phyloP scores from a whole-genome alignment of 2,113 vertebrate genomes.

The Mesembrinibis cayennensis region DNA sequence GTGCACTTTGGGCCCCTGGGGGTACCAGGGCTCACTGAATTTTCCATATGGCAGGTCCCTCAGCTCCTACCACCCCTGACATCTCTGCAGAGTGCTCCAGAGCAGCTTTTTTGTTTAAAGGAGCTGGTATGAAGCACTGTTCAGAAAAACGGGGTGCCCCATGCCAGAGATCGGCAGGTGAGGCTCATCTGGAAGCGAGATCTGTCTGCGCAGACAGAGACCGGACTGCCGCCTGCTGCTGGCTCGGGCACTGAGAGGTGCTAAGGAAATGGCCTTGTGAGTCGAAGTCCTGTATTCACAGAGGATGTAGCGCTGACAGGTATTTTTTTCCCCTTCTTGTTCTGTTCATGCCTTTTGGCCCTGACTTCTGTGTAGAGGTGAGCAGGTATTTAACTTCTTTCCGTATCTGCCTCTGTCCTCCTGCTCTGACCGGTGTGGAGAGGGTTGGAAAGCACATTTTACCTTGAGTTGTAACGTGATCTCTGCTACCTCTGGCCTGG shows the following conservation, averaged over 20 bases:
- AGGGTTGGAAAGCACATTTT: not conserved
- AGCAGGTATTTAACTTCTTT: not conserved
- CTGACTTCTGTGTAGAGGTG: not conserved
- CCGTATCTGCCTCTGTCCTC: not conserved
- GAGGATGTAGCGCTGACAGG: not conserved
- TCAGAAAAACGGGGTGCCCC: not conserved
- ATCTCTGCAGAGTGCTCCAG: not conserved
- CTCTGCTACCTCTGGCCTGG: not conserved
- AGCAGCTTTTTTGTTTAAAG: not conserved
- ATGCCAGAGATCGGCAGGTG: not conserved
- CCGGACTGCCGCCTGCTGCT: not conserved
- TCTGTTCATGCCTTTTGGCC: not conserved
- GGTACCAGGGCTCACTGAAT: not conserved
- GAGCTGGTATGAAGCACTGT: not conserved
- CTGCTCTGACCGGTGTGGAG: not conserved
- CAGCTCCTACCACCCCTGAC: fast-evolving
- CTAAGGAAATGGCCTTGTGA: not conserved
- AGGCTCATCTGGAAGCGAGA: not conserved
- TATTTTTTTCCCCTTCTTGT: not conserved
- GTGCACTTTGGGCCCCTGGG: not conserved
- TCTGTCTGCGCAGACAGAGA: not conserved
- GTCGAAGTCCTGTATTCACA: not conserved
- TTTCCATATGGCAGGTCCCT: not conserved
- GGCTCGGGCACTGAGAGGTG: not conserved
- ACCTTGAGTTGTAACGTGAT: not conserved